These are phyloP conservation scores for Mionectes macconnelli DNA, from an alignment of 2,113 vertebrate genomes.

Conservation along the genomic window DNA sequence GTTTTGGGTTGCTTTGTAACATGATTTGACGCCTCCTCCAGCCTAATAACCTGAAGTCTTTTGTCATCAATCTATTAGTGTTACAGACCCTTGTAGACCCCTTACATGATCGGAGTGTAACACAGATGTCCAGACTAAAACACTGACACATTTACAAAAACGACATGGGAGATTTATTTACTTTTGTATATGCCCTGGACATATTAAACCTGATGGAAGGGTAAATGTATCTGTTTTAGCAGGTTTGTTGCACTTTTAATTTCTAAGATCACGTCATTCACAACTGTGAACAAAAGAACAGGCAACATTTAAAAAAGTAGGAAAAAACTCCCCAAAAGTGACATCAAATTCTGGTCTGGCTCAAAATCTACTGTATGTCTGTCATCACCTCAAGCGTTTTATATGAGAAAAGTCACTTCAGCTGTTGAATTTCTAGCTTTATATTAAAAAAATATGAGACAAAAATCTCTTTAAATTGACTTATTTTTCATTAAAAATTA, in stretches of 20 bases:
- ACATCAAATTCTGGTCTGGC: not conserved
- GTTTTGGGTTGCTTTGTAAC: not conserved
- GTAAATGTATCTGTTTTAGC: not conserved
- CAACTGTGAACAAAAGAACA: not conserved
- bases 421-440: not conserved
- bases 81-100: not conserved
- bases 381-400: not conserved
- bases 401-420: not conserved
- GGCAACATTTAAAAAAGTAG: not conserved
- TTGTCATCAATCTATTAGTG: not conserved
- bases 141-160: not conserved
- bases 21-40: not conserved
- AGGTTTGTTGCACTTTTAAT: not conserved
- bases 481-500: not conserved
- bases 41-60: not conserved
- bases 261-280: not conserved
- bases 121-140: not conserved
- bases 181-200: not conserved
- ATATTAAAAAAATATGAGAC: not conserved
- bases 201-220: not conserved
- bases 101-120: not conserved
- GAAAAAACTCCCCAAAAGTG: not conserved
- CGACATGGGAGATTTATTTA: not conserved
- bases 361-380: not conserved
- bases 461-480: not conserved